Evolutionary conservation across 2,888 invertebrate genomes (phyloP), one percentile per base, ranked within the genome.

Genomic region (Shargacucullia verbasci): DNA sequence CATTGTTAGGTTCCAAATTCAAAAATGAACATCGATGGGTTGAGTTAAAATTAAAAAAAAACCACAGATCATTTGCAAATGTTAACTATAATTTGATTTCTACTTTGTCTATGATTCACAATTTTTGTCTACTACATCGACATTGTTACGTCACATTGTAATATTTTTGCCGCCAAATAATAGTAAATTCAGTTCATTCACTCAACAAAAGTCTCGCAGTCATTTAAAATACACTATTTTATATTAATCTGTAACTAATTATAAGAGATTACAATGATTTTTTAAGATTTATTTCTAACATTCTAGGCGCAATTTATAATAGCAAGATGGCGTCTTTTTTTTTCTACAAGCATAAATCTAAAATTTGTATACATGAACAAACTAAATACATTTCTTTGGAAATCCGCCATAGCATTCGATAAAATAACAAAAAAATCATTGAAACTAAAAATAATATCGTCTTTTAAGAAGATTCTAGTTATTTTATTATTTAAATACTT

Each of bases 81-180:
- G 53, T 54, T 25, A 44, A 34, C 71, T 75, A 76, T 70, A 75
- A 76, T 75, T 70, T 75, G 60, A 57, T 68, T 57, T 45, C 62
- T 70, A 70, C 54, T 35, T 59, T 31, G 7, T 48, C 66, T 70
- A 76, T 56, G 54, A 33, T 53, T 76, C 63, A 70, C 76, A 71
- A 34, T 31, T 44, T 43, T 43, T 35, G 0, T 59, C 59, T 70
- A 31, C 73, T 73, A 76, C 52, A n/a, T 54, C 44, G 4, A 37
- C 54, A 29, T 8, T 39, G 60, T 46, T 20, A 60, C 39, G 41
- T 69, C 55, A 68, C 64, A 46, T 27, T 44, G 35, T 7, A 29
- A 29, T 2, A 11, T 56, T 41, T 70, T 57, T 34, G 25, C 40
- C 25, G 7, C 29, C 12, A n/a, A 1, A 4, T 13, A 29, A 31